Percentiles rank a stretch among this genome's conserved stretches.
Evolutionary conservation across 2,797 vertebrate species (phyloP).

Genomic region (Tachyglossus aculeatus): DNA sequence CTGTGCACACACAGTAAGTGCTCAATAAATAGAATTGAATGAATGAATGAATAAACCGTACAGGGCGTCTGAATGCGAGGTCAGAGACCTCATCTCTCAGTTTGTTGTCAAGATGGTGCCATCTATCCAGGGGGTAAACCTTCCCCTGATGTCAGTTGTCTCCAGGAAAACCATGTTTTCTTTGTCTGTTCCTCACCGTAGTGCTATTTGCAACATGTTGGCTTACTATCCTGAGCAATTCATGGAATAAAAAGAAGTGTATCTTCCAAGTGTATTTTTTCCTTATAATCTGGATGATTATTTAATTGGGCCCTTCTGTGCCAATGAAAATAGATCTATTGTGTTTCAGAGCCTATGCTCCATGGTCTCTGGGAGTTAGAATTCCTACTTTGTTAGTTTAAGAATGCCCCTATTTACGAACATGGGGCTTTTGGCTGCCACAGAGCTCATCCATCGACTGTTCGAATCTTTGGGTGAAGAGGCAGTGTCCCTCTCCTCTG

Average conservation of each 20-base stretch:
- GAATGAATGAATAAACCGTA: too few relatives aligned
- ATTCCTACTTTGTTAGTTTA: conserved; percentile 4
- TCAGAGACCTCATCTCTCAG: too few relatives aligned
- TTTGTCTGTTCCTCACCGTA: conserved; percentile 3
- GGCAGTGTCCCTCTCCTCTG: background rate
- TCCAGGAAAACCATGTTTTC: background rate
- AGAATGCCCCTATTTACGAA: background rate
- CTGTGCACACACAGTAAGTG: too few relatives aligned
- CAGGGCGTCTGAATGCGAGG: too few relatives aligned
- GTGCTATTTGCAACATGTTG: conserved; percentile 11
- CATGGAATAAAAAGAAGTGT: conserved; percentile 11
- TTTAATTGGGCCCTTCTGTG: conserved; percentile 20
- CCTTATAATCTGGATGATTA: conserved; percentile 11
- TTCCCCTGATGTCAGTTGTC: background rate
- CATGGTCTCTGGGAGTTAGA: background rate
- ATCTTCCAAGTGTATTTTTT: conserved; percentile 11
- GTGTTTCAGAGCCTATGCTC: background rate
- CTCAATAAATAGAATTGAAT: too few relatives aligned
- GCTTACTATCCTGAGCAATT: conserved; percentile 13
- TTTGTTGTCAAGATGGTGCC: too few relatives aligned
- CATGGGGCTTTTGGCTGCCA: background rate
- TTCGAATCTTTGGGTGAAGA: conserved; percentile 6
- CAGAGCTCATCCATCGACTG: background rate
- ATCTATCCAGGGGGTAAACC: too few relatives aligned
- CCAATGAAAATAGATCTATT: background rate